phyloP scores from a whole-genome alignment of 2,797 vertebrate species.

The Enoplosus armatus region DNA sequence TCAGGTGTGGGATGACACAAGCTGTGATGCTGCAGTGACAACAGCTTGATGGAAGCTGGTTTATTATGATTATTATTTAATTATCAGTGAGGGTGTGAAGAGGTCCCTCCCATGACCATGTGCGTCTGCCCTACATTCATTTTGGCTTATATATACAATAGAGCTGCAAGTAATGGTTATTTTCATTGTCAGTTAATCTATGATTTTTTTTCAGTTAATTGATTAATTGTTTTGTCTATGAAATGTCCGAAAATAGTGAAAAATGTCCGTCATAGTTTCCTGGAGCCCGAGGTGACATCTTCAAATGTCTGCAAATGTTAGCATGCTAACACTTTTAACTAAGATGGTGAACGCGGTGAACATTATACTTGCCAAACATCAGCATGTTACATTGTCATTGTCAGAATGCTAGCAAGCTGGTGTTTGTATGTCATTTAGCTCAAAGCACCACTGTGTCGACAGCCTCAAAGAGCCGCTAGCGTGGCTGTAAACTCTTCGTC shows the following conservation, averaged over 20 bases:
- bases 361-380: neutral
- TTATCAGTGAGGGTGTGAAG: slow-evolving; percentile 21
- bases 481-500: too few relatives aligned
- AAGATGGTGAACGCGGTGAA: neutral
- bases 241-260: neutral
- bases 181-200: neutral
- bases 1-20: slow-evolving; percentile 9
- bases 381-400: too few relatives aligned
- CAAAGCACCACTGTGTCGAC: too few relatives aligned
- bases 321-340: too few relatives aligned
- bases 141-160: neutral
- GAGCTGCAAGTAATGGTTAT: neutral
- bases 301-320: neutral
- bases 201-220: neutral
- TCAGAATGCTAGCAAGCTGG: neutral
- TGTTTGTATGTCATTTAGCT: neutral
- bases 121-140: neutral
- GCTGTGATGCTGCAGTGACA: slow-evolving; percentile 14
- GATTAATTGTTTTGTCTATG: neutral
- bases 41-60: slow-evolving; percentile 16
- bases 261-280: neutral
- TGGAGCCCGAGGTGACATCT: neutral
- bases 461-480: too few relatives aligned
- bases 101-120: neutral
- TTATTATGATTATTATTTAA: slow-evolving; percentile 9